Percentiles rank a stretch among this genome's conserved stretches.
These are phyloP conservation scores for Hydrotaea cyrtoneurina DNA, from an alignment of 2,888 invertebrate species.

Conservation along the genomic window DNA sequence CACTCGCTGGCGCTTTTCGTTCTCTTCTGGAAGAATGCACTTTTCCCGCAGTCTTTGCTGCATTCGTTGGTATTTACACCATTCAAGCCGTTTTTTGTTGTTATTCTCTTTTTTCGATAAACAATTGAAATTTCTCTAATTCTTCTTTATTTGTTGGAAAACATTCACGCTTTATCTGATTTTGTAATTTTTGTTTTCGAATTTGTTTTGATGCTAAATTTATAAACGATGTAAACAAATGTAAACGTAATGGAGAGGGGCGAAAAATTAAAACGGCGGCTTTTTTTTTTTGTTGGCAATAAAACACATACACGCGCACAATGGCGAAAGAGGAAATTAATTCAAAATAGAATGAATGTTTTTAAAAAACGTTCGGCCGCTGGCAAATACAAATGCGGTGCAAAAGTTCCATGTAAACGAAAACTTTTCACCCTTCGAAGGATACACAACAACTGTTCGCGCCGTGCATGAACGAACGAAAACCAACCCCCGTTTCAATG, in stretches of 20 bases:
- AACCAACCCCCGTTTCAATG: slow-evolving; percentile 75
- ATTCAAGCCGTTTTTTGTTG: slow-evolving; percentile 26
- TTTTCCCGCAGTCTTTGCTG: slow-evolving; percentile 56
- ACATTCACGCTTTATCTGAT: slow-evolving; percentile 44
- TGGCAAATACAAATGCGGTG: slow-evolving; percentile 75
- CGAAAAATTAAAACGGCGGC: slow-evolving; percentile 52
- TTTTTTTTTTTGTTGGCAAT: slow-evolving; percentile 40
- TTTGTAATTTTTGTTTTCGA: slow-evolving; percentile 7
- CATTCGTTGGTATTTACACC: slow-evolving; percentile 26
- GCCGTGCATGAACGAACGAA: slow-evolving; percentile 74
- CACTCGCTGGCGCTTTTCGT: not conserved
- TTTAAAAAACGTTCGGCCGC: slow-evolving; percentile 71
- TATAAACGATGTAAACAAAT: slow-evolving; percentile 41
- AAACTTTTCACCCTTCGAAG: slow-evolving; percentile 81
- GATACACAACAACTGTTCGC: slow-evolving; percentile 81
- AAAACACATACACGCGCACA: slow-evolving; percentile 57
- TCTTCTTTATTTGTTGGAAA: not conserved
- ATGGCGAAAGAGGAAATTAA: slow-evolving; percentile 48
- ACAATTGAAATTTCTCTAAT: not conserved
- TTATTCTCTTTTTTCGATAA: slow-evolving; percentile 18
- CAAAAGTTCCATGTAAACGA: slow-evolving; percentile 76
- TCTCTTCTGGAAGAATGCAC: slow-evolving; percentile 18
- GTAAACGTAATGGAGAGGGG: slow-evolving; percentile 32
- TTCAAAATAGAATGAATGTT: slow-evolving; percentile 68
- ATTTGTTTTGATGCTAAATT: slow-evolving; percentile 28